Percentiles rank a stretch among this genome's conserved stretches.
phyloP scores from a whole-genome alignment of 2,797 vertebrate genomes.

The Parambassis ranga region DNA sequence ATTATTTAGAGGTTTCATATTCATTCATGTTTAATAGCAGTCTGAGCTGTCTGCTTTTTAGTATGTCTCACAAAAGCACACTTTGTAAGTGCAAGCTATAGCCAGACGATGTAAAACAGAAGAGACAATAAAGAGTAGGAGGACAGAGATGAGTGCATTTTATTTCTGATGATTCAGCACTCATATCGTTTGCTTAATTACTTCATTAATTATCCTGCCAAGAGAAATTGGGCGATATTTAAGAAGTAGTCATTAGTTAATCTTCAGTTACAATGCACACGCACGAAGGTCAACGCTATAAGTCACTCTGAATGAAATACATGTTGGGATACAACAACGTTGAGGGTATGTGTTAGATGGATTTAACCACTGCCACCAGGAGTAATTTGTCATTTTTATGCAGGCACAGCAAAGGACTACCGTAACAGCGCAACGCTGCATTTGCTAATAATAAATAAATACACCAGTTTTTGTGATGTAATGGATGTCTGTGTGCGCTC shows the following conservation, averaged over 20 bases:
- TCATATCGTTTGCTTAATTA: conserved; percentile 63
- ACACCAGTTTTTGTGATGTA: neutral
- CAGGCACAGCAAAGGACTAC: conserved; percentile 1
- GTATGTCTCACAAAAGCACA: neutral
- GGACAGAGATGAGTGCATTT: conserved; percentile 15
- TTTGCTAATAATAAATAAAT: too few relatives aligned
- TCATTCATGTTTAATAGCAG: neutral
- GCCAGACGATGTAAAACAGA: conserved; percentile 1
- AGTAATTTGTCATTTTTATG: conserved; percentile 60
- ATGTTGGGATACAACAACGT: conserved; percentile 47
- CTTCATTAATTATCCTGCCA: conserved; percentile 75
- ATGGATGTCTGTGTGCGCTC: neutral
- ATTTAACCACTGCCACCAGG: conserved; percentile 25
- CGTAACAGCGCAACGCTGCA: neutral
- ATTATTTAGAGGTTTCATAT: neutral
- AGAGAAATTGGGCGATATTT: conserved; percentile 64
- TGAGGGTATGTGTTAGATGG: conserved; percentile 8
- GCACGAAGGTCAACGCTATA: conserved; percentile 70
- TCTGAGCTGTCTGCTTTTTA: neutral
- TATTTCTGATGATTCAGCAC: conserved; percentile 70
- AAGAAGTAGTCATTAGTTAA: conserved; percentile 76
- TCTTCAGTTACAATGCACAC: conserved; percentile 70
- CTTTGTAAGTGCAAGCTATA: neutral
- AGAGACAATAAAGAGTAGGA: conserved; percentile 26
- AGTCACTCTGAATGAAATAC: conserved; percentile 64